These are phyloP conservation scores for Octomys mimax DNA, from an alignment of 2,797 vertebrate species.

Conservation along the genomic window DNA sequence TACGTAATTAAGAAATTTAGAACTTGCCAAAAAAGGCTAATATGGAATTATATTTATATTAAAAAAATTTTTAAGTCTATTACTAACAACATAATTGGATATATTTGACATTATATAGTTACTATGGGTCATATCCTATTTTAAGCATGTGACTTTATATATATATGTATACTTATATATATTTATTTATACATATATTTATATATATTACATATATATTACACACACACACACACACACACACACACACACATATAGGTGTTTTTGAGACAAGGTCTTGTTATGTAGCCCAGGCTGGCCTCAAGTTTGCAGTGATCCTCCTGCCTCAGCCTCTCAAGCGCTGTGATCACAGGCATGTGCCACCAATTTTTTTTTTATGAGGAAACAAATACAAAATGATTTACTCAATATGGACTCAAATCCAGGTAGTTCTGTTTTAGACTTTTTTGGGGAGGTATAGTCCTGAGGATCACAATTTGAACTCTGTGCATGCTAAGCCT, in stretches of 20 bases:
- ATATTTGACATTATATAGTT: not conserved
- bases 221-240: no score
- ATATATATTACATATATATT: no score
- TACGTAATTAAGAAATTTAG: constrained; percentile 46
- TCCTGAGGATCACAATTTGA: not conserved
- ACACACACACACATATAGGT: no score
- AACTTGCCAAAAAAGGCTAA: constrained; percentile 25
- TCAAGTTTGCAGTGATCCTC: not conserved
- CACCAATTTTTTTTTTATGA: not conserved
- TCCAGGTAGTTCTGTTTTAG: not conserved
- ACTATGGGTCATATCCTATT: not conserved
- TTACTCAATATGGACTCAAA: not conserved
- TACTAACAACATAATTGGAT: not conserved
- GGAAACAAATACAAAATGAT: not conserved
- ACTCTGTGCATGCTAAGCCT: not conserved
- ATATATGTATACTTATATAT: not conserved
- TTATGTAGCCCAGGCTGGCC: not conserved
- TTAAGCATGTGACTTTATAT: not conserved
- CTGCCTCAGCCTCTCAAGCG: not conserved
- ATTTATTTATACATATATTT: not conserved
- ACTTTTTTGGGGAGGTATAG: no score
- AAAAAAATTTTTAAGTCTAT: not conserved
- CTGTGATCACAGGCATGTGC: not conserved
- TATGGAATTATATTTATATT: not conserved
- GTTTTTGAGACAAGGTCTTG: not conserved